Conservation (phyloP, 2,797 vertebrate genomes). For the Dendrocincla tyrannina region DNA sequence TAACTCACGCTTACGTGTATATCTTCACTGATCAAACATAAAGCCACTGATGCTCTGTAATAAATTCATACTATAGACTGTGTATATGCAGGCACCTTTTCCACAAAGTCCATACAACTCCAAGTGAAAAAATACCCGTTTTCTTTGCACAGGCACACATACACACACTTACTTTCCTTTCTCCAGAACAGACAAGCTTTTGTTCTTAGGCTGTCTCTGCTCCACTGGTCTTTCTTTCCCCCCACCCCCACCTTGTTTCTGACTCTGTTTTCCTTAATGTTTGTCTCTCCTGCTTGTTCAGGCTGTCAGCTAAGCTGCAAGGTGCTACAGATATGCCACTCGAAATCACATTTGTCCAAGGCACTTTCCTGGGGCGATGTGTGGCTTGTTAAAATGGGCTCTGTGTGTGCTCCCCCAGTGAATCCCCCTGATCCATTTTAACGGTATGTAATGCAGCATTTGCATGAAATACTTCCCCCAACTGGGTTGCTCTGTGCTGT, state of each 20-base stretch:
- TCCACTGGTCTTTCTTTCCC: neutral
- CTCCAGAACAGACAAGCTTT: neutral
- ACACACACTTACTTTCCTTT: neutral
- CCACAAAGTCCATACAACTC: neutral
- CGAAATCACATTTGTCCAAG: neutral
- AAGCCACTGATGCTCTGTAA: neutral
- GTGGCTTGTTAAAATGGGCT: neutral
- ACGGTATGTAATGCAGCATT: neutral
- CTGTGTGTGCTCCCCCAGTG: neutral
- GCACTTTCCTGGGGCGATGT: fast-evolving
- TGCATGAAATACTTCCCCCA: neutral
- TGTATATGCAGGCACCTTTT: neutral
- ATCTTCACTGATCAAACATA: neutral
- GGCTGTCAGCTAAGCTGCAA: neutral
- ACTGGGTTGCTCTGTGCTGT: neutral
- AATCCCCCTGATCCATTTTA: neutral
- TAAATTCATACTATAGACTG: neutral
- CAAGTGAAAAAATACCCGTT: fast-evolving
- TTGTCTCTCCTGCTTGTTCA: neutral
- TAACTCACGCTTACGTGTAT: neutral
- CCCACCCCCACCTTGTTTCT: neutral
- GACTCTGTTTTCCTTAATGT: neutral
- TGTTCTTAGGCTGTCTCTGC: neutral
- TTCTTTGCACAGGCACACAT: neutral
- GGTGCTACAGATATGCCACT: neutral